Base-by-base conservation (phyloP, 2,797 vertebrate genomes). In the Hozukius guyotensis region DNA sequence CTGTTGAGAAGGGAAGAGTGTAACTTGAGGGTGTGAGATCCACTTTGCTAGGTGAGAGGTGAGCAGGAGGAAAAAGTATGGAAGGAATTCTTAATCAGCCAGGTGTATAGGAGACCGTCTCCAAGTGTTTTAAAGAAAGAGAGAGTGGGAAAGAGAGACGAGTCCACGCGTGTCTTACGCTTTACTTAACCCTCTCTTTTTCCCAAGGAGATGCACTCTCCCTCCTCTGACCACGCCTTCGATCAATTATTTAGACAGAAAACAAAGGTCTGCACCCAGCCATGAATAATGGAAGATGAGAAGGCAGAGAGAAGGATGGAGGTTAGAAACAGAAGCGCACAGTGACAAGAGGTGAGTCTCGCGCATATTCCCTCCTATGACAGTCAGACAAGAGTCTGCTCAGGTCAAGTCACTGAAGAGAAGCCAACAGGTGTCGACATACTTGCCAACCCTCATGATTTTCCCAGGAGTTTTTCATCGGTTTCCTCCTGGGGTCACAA, bases 211-310 rank as follows among this genome's bases (percentile, higher is more conserved):
- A 85, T 64, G 56, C 84, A 77, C 75, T 88, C 84, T 77, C 64
- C 59, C 63, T 83, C 79, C 68, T 85, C 80, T 73, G 81, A 75
- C 92, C 92, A 93, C 88, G 75, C 91, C 92, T 91, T 86, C 85
- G 36, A 93, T 94, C 87, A 92, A 94, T 94, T 94, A 94, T 95
- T 93, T 90, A 95, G 84, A 80, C 75, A 81, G 82, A 92, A 94
- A 95, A 94, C 92, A 94, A 94, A 94, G 91, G 93, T 93, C 89
- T 91, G 88, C 85, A 77, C 87, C 81, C 78, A 55, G 77, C 75
- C 90, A 94, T 95, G 88, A 94, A 93, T 95, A 94, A 95, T 93
- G 88, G 88, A 95, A 78, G 84, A 75, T 78, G 81, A 92, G 83
- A 88, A 91, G 88, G 86, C 82, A 89, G 79, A 57, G 79, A 90